These are phyloP conservation scores for Eudyptes chrysolophus DNA, from an alignment of 2,113 vertebrate genomes.

Conservation along the genomic window DNA sequence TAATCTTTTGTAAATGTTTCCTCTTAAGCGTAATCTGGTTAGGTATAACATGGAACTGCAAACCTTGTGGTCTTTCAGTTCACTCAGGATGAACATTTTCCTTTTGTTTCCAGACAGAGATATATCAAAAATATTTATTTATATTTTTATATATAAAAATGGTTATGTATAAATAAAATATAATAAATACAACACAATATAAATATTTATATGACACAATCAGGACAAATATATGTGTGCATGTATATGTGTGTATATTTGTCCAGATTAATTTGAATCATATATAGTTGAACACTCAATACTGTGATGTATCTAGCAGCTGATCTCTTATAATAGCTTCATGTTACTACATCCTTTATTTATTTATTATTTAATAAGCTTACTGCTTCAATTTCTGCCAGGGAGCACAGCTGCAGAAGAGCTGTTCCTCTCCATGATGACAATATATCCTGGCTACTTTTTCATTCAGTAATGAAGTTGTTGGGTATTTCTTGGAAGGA, in stretches of 20 bases:
- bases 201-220: neutral
- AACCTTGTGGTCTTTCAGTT: neutral
- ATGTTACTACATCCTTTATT: slow-evolving; percentile 52
- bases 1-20: neutral
- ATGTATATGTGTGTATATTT: neutral
- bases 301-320: slow-evolving; percentile 19
- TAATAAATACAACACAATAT: neutral
- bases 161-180: neutral
- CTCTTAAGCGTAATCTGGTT: neutral
- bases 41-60: neutral
- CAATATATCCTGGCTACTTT: neutral
- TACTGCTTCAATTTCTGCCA: neutral
- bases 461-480: neutral
- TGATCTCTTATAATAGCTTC: slow-evolving; percentile 49
- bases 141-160: too few species aligned
- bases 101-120: neutral
- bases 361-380: slow-evolving; percentile 53
- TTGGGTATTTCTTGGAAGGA: neutral
- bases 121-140: neutral
- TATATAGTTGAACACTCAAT: neutral
- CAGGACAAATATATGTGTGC: neutral
- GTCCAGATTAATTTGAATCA: neutral
- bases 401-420: slow-evolving; percentile 27
- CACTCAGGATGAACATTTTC: neutral
- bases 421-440: neutral